Conservation (phyloP, 2,113 vertebrate genomes). For the Pelusios castaneus region DNA sequence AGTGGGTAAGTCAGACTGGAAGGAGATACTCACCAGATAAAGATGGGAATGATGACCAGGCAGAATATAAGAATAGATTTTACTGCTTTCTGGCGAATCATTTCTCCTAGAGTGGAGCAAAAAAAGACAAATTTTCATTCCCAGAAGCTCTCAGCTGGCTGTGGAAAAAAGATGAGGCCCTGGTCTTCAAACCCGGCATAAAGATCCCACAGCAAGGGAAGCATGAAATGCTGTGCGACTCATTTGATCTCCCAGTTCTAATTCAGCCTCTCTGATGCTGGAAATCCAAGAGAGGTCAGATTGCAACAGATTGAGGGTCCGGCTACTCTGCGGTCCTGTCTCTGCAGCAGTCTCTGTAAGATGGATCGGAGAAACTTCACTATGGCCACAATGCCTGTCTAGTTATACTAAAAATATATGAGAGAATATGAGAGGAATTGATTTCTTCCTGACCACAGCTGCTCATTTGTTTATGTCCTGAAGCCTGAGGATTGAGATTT, state of each 20-base stretch:
- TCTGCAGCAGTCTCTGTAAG: neutral
- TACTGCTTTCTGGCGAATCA: neutral
- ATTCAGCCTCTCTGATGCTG: neutral
- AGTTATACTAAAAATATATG: neutral
- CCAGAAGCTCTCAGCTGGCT: neutral
- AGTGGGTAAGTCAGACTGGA: accelerated
- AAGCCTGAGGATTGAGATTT: accelerated
- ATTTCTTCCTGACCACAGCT: neutral
- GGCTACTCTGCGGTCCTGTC: neutral
- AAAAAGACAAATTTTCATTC: neutral
- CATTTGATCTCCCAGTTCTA: neutral
- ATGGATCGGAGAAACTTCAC: accelerated
- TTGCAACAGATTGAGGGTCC: neutral
- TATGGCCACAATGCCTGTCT: neutral
- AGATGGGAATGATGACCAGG: neutral
- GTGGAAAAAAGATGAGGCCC: neutral
- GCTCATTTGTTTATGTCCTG: neutral
- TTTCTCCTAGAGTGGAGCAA: neutral
- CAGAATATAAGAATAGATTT: neutral
- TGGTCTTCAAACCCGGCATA: neutral
- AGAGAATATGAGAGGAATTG: too few species aligned
- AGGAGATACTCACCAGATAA: slow-evolving; percentile 40
- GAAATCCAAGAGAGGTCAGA: accelerated
- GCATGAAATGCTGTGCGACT: accelerated
- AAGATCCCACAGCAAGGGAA: neutral